Base-by-base conservation (phyloP, 2,797 vertebrate genomes). In the Oceanodroma leucorhoa region DNA sequence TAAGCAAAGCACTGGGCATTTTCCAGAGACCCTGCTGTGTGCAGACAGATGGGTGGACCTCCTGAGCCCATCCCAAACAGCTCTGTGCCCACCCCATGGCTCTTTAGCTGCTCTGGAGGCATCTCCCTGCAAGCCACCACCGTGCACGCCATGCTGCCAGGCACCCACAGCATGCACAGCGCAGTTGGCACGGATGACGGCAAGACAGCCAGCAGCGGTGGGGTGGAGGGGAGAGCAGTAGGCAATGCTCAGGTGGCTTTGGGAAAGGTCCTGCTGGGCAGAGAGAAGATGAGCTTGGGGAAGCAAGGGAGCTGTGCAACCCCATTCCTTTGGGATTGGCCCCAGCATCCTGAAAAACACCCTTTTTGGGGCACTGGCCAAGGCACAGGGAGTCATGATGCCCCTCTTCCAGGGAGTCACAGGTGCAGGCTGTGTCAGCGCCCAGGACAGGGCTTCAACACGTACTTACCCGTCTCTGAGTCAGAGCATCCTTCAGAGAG, bases 151-250 rank as follows among this genome's bases (percentile, higher is more conserved):
- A 1, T 17, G 30, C 38, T 61, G 34, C 22, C 45, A 15, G 41
- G 18, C 27, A 66, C 24, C 32, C 5, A 1, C 26, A 26, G 27
- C 6, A 4, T 16, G 40, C 2, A 1, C 1, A 1, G 27, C 0
- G 1, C 13, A 6, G 21, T 15, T 23, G 32, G 19, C 27, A 20
- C 0, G 3, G 43, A 9, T 40, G 29, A 34, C 36, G 62, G 50
- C 1, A 4, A 30, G 20, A 36, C 41, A 71, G 5, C 38, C 38
- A 19, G 20, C 50, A 54, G 41, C 3, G 3, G n/a, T 45, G 41
- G 21, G 34, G 18, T 50, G 27, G 30, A 78, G 12, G 14, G 16
- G 45, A 43, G 16, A 41, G 26, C 8, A 40, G 27, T 34, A 36
- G n/a, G 18, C 24, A 60, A 46, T 23, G 17, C 27, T 92, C 27